phyloP scores from a whole-genome alignment of 2,797 vertebrate genomes.

The Periophthalmus magnuspinnatus region DNA sequence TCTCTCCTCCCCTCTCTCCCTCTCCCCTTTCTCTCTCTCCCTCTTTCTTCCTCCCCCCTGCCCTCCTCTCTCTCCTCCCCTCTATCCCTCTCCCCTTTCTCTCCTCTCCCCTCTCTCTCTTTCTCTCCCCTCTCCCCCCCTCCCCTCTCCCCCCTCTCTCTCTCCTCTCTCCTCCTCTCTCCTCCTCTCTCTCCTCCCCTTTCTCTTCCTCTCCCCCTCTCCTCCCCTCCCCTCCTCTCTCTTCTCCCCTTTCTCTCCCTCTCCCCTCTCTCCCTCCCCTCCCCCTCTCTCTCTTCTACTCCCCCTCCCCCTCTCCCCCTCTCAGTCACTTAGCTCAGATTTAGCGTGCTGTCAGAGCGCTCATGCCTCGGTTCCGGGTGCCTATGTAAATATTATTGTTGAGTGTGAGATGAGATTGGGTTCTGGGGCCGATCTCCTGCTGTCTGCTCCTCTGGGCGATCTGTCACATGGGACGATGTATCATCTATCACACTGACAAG shows the following conservation, averaged over 20 bases:
- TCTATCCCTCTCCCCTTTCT: too few species aligned
- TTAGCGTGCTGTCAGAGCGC: constrained; percentile 52
- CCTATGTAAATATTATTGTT: constrained; percentile 71
- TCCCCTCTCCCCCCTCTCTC: too few species aligned
- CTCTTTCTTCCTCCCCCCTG: neutral
- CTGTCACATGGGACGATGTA: constrained; percentile 45
- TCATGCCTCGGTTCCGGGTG: constrained; percentile 57
- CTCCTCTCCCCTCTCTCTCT: neutral
- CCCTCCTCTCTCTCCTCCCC: too few species aligned
- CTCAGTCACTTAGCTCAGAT: constrained; percentile 51
- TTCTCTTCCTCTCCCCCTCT: neutral
- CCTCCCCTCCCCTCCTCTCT: neutral
- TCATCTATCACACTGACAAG: constrained; percentile 65
- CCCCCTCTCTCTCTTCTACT: neutral
- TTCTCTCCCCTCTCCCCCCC: neutral
- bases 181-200: neutral
- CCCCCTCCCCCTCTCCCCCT: constrained; percentile 5
- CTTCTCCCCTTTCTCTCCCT: neutral
- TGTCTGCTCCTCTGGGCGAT: constrained; percentile 44
- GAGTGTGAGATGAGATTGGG: constrained; percentile 59
- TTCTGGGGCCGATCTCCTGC: constrained; percentile 50
- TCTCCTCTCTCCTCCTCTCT: neutral
- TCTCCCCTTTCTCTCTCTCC: neutral
- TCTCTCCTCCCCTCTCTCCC: neutral
- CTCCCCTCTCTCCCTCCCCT: neutral